Conservation (phyloP, 2,113 vertebrate species). For the Melanerpes aurifrons region DNA sequence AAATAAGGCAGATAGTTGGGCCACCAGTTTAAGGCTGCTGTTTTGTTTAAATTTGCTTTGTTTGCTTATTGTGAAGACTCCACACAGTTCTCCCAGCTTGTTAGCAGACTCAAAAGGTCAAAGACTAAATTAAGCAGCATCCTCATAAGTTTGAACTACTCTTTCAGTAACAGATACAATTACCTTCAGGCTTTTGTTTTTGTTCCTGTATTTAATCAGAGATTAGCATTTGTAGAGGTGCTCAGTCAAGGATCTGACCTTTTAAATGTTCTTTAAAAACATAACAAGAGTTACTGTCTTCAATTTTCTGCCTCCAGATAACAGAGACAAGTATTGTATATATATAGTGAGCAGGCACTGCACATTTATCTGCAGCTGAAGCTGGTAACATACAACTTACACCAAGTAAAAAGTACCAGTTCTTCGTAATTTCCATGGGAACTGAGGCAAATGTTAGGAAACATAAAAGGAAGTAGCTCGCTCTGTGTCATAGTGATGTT, state of each 20-base stretch:
- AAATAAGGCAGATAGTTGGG: neutral
- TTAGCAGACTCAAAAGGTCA: constrained; percentile 8
- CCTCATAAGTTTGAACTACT: constrained; percentile 25
- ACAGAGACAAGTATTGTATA: neutral
- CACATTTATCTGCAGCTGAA: neutral
- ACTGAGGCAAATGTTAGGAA: neutral
- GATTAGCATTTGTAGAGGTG: neutral
- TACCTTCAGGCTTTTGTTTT: constrained; percentile 16
- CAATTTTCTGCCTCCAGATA: neutral
- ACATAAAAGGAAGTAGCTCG: neutral
- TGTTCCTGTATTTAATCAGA: neutral
- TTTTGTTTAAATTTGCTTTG: neutral
- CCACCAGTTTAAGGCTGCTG: neutral
- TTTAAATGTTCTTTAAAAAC: constrained; percentile 9
- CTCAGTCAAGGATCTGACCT: neutral
- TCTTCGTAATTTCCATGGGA: neutral
- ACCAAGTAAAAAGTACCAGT: neutral
- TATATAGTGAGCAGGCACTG: neutral
- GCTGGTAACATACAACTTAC: neutral
- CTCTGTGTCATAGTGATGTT: neutral
- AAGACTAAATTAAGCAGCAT: constrained; percentile 18
- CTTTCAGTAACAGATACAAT: neutral
- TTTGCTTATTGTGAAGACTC: neutral
- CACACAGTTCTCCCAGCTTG: neutral
- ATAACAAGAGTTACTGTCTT: neutral